Conservation (phyloP, 2,797 vertebrate genomes). For the Antennarius maculatus region DNA sequence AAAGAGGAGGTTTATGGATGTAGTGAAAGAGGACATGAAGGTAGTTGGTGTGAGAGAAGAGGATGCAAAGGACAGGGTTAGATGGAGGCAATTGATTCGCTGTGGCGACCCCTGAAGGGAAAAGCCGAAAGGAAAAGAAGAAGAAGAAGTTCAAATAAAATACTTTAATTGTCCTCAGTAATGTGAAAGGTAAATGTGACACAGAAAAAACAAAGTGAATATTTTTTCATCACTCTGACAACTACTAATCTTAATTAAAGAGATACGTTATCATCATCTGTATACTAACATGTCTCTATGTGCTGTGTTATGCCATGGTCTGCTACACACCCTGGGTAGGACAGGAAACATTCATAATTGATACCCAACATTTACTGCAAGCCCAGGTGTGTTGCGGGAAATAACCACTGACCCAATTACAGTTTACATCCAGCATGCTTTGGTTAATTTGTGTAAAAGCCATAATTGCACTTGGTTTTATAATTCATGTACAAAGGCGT, state of each 20-base stretch:
- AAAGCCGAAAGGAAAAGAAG: too few species aligned
- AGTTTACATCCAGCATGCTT: slow-evolving; percentile 78
- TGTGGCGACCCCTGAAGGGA: too few species aligned
- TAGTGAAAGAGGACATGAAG: too few species aligned
- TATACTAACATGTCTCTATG: slow-evolving; percentile 70
- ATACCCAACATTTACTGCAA: slow-evolving; percentile 73
- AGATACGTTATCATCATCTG: slow-evolving; percentile 35
- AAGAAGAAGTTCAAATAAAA: background rate
- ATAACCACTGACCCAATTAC: slow-evolving; percentile 83
- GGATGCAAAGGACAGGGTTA: too few species aligned
- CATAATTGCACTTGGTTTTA: slow-evolving; percentile 82
- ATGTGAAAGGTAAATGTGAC: background rate
- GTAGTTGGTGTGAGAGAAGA: too few species aligned
- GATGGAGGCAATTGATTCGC: too few species aligned
- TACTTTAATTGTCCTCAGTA: background rate
- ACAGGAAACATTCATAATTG: slow-evolving; percentile 80
- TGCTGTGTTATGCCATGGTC: slow-evolving; percentile 57
- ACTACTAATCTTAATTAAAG: slow-evolving; percentile 9
- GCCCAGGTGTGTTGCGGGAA: slow-evolving; percentile 83
- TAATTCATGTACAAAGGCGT: slow-evolving; percentile 82
- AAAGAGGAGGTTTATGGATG: too few species aligned
- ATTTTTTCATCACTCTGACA: slow-evolving; percentile 1
- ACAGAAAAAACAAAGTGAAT: slow-evolving; percentile 4
- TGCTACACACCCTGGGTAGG: slow-evolving; percentile 52
- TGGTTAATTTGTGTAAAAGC: slow-evolving; percentile 84